phyloP scores from a whole-genome alignment of 30 jellyfish, hydroid and myxozoan species.

The Cassiopea xamachana region DNA sequence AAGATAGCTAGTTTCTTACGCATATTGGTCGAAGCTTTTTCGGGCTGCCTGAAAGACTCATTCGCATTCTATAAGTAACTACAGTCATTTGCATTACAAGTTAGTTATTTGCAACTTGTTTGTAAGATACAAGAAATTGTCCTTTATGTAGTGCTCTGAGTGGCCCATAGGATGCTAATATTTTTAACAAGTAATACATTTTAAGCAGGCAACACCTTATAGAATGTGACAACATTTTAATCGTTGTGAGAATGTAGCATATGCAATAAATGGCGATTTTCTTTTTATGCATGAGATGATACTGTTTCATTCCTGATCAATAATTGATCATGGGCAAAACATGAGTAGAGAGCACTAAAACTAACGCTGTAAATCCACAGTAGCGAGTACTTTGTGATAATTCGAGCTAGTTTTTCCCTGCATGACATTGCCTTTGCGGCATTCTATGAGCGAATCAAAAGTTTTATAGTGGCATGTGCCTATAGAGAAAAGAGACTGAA shows the following conservation, averaged over 20 bases:
- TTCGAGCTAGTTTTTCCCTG: neutral
- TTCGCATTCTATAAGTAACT: too few species aligned
- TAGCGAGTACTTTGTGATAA: neutral
- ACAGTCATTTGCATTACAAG: too few species aligned
- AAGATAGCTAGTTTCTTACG: too few species aligned
- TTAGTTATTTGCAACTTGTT: too few species aligned
- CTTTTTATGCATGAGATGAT: neutral
- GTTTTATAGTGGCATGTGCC: slow-evolving; percentile 3
- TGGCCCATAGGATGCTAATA: too few species aligned
- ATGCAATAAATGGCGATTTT: neutral
- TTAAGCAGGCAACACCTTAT: too few species aligned
- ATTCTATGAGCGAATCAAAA: slow-evolving; percentile 30
- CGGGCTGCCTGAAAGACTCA: too few species aligned
- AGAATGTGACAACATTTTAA: too few species aligned
- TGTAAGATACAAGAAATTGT: too few species aligned
- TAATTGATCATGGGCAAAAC: neutral
- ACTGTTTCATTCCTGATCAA: neutral
- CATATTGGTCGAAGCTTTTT: too few species aligned
- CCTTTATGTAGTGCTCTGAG: too few species aligned
- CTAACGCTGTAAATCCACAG: neutral
- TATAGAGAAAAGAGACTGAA: slow-evolving; percentile 47
- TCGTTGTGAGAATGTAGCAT: neutral
- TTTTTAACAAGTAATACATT: too few species aligned
- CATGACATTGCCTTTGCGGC: slow-evolving; percentile 52
- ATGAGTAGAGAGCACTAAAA: neutral